phyloP scores from a whole-genome alignment of 2,888 invertebrate species.

The Lymantria monacha region DNA sequence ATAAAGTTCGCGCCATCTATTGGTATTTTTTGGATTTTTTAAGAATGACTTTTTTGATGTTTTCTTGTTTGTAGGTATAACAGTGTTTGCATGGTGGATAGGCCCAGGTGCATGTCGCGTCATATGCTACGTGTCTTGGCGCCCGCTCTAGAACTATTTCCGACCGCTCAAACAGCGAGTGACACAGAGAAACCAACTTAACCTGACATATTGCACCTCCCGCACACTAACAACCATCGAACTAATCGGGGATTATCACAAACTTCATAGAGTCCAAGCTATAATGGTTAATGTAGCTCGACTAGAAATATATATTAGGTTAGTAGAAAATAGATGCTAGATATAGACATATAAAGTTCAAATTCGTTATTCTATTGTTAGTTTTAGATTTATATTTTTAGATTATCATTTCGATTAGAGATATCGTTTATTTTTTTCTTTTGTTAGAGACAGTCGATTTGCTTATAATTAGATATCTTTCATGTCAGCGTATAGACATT shows the following conservation, averaged over 20 bases:
- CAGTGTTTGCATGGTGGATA: constrained; percentile 21
- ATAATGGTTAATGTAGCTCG: constrained; percentile 11
- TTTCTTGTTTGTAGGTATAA: background rate
- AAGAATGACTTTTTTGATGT: no score
- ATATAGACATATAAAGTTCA: constrained; percentile 24
- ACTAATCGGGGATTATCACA: background rate
- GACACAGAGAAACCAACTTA: constrained; percentile 48
- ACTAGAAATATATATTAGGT: constrained; percentile 10
- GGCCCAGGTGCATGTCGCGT: constrained; percentile 31
- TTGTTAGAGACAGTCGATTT: background rate
- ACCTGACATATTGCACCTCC: constrained; percentile 14
- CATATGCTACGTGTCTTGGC: constrained; percentile 60
- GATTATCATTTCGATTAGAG: background rate
- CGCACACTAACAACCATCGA: background rate
- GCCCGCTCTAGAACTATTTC: constrained; percentile 59
- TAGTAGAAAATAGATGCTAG: constrained; percentile 29
- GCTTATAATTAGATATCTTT: background rate
- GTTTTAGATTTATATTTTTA: constrained; percentile 31
- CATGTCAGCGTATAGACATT: no score
- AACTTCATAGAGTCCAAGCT: constrained; percentile 3
- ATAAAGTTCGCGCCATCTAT: no score
- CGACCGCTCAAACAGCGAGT: constrained; percentile 59
- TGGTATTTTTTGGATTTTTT: no score
- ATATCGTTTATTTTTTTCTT: background rate
- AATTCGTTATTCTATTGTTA: constrained; percentile 39